Evolutionary conservation across 2,888 invertebrate species (phyloP).

Genomic region (Scelioninae gen. 2): DNA sequence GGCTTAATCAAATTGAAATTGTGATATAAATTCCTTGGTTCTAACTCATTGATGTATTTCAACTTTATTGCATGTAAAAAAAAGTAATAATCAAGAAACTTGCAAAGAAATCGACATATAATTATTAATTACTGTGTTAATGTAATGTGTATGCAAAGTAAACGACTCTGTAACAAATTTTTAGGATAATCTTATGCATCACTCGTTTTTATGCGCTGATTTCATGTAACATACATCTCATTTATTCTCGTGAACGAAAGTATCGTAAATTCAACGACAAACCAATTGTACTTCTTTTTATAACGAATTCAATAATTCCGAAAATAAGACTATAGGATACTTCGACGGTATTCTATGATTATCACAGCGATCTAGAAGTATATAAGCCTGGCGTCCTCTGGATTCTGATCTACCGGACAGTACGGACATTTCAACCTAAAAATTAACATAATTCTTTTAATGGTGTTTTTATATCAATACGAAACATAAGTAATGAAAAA

Average conservation of each 20-base stretch:
- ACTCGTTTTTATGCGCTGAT: no score
- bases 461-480: conserved; percentile 69
- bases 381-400: conserved; percentile 93
- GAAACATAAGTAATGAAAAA: conserved; percentile 62
- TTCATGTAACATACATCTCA: no score
- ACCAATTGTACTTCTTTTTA: conserved; percentile 14
- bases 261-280: conserved; percentile 4
- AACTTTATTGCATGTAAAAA: no score
- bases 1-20: conserved; percentile 5
- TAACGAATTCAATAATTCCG: conserved; percentile 13
- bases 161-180: no score
- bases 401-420: conserved; percentile 97
- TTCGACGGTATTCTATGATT: conserved; percentile 50
- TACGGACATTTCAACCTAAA: conserved; percentile 98
- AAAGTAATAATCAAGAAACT: no score
- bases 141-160: no score
- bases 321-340: conserved; percentile 46
- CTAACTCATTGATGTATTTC: no score
- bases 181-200: no score
- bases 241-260: no score
- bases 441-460: conserved; percentile 72
- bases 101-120: no score
- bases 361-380: conserved; percentile 83
- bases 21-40: conserved; percentile 1
- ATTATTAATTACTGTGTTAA: no score